Conservation (phyloP, 2,113 vertebrate genomes). For the Planiliza haematocheilus region DNA sequence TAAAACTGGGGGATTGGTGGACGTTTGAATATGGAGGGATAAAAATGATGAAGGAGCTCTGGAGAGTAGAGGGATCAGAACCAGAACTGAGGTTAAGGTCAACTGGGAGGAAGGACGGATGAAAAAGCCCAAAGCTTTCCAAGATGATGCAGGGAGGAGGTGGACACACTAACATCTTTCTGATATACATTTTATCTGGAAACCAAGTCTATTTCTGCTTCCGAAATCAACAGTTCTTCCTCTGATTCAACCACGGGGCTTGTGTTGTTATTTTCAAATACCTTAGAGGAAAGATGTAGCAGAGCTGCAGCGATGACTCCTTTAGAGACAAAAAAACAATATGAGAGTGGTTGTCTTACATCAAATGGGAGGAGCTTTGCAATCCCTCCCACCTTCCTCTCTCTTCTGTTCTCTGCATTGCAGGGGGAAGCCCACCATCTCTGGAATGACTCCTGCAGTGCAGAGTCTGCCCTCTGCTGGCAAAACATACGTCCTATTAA, state of each 20-base stretch:
- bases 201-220: conserved; percentile 1
- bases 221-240: neutral
- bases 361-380: conserved; percentile 64
- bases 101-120: neutral
- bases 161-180: neutral
- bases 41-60: neutral
- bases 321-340: conserved; percentile 37
- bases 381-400: conserved; percentile 51
- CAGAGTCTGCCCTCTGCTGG: conserved; percentile 80
- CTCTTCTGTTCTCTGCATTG: conserved; percentile 82
- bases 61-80: neutral
- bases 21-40: neutral
- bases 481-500: neutral
- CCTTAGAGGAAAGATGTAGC: conserved; percentile 13
- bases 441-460: conserved; percentile 39
- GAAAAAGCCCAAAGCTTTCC: neutral
- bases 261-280: neutral
- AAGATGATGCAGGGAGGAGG: no score
- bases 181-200: neutral
- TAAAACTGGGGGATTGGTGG: no score
- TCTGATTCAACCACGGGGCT: neutral
- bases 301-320: conserved; percentile 25
- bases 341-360: conserved; percentile 19
- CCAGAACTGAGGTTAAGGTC: neutral
- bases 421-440: conserved; percentile 72